Base-by-base conservation (phyloP, 2,888 invertebrate genomes). In the Drosophila paramelanica region DNA sequence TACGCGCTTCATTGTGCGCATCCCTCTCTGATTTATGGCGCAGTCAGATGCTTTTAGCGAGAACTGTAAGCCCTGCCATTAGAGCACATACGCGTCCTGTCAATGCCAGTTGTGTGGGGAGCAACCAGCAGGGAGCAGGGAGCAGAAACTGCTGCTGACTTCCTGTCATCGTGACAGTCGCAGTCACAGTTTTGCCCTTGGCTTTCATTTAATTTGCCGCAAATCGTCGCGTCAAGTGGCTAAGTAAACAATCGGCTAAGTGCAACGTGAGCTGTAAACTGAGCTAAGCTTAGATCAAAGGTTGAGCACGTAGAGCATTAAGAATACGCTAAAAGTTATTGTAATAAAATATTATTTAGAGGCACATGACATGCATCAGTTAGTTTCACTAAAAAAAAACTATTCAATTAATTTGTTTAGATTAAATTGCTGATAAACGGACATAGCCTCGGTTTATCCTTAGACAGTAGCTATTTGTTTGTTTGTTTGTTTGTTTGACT, bases 191-290 rank as follows among this genome's bases (percentile, higher is more conserved):
- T 23, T 43, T 11, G 23, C 56, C 14, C 51, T 42, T 60, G 52
- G 41, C 41, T 72, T 68, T 73, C 61, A 75, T 73, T 67, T 75
- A 85, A 82, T 75, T 85, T 79, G 51, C 73, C 71, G 60, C 73
- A 85, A 85, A 81, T 77, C 64, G 73, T 73, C 33, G 73, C 71
- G 47, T 70, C 81, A 77, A 81, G 64, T 76, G 78, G 38, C 56
- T 49, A 60, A 36, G 46, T 47, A 50, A 73, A 49, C 58, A 65
- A 62, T 36, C 59, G 41, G n/a, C 56, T 55, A 66, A 77, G 68
- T 72, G 75, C 64, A 67, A 72, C 56, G 66, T 67, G 73, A 68
- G 60, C 57, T 55, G 60, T 36, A 41, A 45, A 33, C 39, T 43
- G 42, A 59, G 25, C 49, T 33, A 8, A 10, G 8, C 42, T 38